phyloP scores from a whole-genome alignment of 2,797 vertebrate species.

The Pseudochirops cupreus region DNA sequence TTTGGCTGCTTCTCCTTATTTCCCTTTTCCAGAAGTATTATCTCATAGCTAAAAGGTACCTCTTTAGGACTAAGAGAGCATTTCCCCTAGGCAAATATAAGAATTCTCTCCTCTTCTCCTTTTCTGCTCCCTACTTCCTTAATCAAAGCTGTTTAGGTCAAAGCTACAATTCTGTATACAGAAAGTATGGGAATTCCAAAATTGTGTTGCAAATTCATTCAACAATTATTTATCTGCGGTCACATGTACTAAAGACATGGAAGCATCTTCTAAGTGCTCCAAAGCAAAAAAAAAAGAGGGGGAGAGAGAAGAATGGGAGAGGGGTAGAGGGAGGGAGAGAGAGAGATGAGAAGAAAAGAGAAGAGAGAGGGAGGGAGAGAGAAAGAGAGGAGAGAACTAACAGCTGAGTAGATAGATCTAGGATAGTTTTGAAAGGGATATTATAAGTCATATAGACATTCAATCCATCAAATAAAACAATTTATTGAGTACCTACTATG shows the following conservation, averaged over 20 bases:
- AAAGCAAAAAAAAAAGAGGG: background rate
- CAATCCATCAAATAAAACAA: background rate
- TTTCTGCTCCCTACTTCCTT: background rate
- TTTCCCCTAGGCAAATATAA: background rate
- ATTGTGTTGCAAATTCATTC: background rate
- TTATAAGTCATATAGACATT: background rate
- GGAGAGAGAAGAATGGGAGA: no score
- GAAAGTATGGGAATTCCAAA: background rate
- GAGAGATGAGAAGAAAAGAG: no score
- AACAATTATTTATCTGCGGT: background rate
- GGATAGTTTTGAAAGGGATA: background rate
- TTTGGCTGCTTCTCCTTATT: background rate
- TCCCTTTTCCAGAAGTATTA: background rate
- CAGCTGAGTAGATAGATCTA: background rate
- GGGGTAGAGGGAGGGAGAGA: no score
- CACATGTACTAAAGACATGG: background rate
- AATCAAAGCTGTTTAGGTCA: background rate
- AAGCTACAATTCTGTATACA: background rate
- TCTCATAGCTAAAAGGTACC: background rate
- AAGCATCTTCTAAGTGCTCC: background rate
- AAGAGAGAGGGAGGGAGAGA: no score
- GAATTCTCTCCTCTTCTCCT: background rate
- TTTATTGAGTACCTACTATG: background rate
- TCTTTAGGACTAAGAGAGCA: background rate
- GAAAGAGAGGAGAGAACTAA: background rate